Evolutionary conservation across 1,140 invertebrate genomes (phyloP), one percentile per base, ranked within the genome.

Genomic region (Trichogramma pretiosum): DNA sequence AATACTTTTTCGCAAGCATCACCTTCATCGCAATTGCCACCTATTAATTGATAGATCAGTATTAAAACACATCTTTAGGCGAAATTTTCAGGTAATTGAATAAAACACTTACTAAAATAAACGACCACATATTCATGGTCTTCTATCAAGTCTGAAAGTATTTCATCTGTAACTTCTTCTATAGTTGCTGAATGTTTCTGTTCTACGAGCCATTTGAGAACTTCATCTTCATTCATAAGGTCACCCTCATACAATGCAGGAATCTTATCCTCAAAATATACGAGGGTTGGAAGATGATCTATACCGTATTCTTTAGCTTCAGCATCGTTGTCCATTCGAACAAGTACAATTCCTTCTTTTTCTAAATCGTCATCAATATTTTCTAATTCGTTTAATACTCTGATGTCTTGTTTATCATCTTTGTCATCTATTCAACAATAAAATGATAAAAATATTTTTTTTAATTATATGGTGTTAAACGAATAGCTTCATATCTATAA

Each of bases 41-140:
- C 83, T 85, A 33, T 34, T n/a, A 36, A 43, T n/a, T 51, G 23
- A 3, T 23, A 26, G 14, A 26, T 14, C 39, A 41, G 16, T 3
- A 46, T 48, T 13, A n/a, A n/a, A n/a, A n/a, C n/a, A n/a, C n/a
- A n/a, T n/a, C n/a, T n/a, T 26, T 8, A 14, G 35, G 11, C n/a
- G 33, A 43, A 24, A 17, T n/a, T n/a, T 21, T 14, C 16, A 49
- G 32, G 38, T 45, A 46, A 10, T 40, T 47, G 45, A 45, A 28
- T 24, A 36, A 49, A 16, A 47, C 14, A 79, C 81, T 77, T 70
- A 84, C 89, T 93, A 70, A 94, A 93, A 62, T 91, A 92, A 17
- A 93, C 90, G 17, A 91, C 89, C 13, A 95, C 89, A 66, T 93
- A 93, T 78, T 93, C 89, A 61, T 93, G 86, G 58, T 91, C 87